Base-by-base conservation (phyloP, 2,113 vertebrate genomes). In the Crotophaga sulcirostris region DNA sequence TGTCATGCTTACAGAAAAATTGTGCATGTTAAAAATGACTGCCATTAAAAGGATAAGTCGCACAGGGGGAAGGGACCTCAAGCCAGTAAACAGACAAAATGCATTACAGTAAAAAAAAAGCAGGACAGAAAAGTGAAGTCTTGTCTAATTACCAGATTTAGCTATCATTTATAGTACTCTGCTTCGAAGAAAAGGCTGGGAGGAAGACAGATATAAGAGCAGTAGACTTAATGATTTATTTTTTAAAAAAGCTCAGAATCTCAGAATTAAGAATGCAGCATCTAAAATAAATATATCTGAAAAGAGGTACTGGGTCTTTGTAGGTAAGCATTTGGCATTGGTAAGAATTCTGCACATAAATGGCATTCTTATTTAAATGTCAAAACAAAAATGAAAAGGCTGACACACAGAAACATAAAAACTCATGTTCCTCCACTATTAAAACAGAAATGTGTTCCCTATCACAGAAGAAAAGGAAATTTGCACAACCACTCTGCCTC, bases 11-110 rank as follows among this genome's bases (percentile, higher is more conserved):
- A 84, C 87, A 94, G 89, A 96, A 97, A 95, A 94, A 95, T 77
- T 84, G 40, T 96, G 84, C 93, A 91, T 87, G 78, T 94, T 97
- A 97, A 95, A 96, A 97, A 96, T 94, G 70, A 96, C 88, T 93
- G 84, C 90, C 91, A 95, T 96, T 94, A 95, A 75, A 95, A 89
- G 96, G 86, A 97, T 96, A 94, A 95, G 68, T 76, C 87, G 94
- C 95, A 66, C 66, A 89, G 84, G 52, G 49, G 67, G 93, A 93
- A 90, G 86, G 70, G 79, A 93, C 90, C 84, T 96, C 83, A 92
- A 94, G 90, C 84, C 81, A 92, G 87, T 84, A 93, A 91, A 90
- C 52, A 97, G 89, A 87, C 69, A 96, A 92, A 97, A 95, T 87
- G 44, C 40, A 95, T 87, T 94, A 89, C 13, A 84, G 78, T 0